Base-by-base conservation (phyloP, 2,797 vertebrate species). In the Rhinophrynus dorsalis region DNA sequence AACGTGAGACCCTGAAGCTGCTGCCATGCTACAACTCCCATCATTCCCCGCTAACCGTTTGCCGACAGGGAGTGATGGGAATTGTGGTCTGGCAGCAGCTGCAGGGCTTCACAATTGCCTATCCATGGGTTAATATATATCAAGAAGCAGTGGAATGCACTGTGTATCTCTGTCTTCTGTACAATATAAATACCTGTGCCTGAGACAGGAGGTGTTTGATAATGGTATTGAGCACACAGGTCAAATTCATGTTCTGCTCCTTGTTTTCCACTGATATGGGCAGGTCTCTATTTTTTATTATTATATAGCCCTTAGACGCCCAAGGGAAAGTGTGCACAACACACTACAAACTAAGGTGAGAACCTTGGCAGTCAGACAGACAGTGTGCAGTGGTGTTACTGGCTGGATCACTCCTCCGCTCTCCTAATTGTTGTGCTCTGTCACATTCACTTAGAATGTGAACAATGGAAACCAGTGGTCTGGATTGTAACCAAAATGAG, bases 401-500 rank as follows among this genome's bases (percentile, higher is more conserved):
- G 13, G 12, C 30, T 15, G 35, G 17, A 51, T 23, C 8, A 40
- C 9, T 18, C 2, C 44, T 48, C 4, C 8, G 24, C 12, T 48
- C 54, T 8, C 51, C 18, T 15, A 13, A 55, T 42, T 23, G 1
- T 26, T 33, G 26, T 18, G 20, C 50, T 10, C 8, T 18, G 1
- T 45, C 12, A 5, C 6, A 44, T 33, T 27, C 6, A 11, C 40
- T 9, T 44, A 44, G 21, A 23, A 8, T 35, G 9, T n/a, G 10
- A 42, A 54, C 21, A 30, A 72, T 72, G 68, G 68, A 72, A 18
- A 20, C 3, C 1, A 12, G 50, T 9, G 60, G 65, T 1, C 2
- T 40, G 44, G 68, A 64, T 51, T 42, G 81, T 79, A 88, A 90
- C 55, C 86, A 90, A 61, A 85, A 77, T 20, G 77, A 82, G 57